Evolutionary conservation across 2,797 vertebrate genomes (phyloP).

Genomic region (Cheirogaleus major): DNA sequence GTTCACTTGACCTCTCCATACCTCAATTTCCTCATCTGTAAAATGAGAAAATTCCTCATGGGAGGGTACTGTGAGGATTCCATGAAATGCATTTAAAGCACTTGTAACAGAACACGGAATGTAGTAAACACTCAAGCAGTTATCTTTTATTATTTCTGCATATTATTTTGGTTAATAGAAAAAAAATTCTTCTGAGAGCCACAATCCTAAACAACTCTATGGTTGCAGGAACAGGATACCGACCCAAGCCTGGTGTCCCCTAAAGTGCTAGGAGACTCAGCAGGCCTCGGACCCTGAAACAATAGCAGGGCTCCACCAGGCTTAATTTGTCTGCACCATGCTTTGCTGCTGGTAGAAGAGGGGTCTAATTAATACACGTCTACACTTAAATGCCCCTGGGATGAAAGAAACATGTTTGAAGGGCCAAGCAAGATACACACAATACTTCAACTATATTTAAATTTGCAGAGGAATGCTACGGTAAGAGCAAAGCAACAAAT

Average conservation of each 20-base stretch:
- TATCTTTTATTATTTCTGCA: neutral
- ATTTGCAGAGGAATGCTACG: neutral
- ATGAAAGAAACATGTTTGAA: neutral
- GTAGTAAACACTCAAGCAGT: neutral
- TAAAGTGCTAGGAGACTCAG: fast-evolving
- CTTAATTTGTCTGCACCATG: neutral
- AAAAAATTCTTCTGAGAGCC: neutral
- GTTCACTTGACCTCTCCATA: neutral
- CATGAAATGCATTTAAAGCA: neutral
- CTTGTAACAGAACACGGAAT: neutral
- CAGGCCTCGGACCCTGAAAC: neutral
- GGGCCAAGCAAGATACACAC: neutral
- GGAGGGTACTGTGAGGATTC: neutral
- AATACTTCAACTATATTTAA: neutral
- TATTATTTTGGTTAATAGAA: neutral
- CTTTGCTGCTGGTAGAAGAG: neutral
- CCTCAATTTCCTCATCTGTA: neutral
- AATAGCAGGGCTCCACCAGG: neutral
- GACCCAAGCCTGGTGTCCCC: neutral
- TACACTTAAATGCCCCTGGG: neutral
- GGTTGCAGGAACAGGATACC: neutral
- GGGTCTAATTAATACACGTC: neutral
- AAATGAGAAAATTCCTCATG: neutral
- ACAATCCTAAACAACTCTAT: neutral
- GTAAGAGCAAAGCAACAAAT: neutral